Conservation (phyloP, 2,888 invertebrate species). For the Plagodis dolabraria region DNA sequence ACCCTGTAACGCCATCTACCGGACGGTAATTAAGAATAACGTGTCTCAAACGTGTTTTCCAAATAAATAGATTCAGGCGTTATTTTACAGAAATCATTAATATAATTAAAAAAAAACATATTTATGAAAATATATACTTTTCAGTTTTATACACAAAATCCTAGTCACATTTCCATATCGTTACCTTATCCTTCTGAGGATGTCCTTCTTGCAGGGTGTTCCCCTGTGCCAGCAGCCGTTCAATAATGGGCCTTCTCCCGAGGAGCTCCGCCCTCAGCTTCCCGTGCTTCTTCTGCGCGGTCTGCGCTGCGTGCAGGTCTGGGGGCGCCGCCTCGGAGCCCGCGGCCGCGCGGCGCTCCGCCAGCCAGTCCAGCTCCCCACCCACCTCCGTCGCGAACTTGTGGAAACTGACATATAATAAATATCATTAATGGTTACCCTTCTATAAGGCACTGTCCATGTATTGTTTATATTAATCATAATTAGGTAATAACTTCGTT, state of each 20-base stretch:
- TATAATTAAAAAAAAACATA: no score
- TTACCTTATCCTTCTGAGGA: slow-evolving; percentile 91
- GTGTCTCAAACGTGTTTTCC: no score
- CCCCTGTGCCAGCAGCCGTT: slow-evolving; percentile 93
- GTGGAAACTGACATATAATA: slow-evolving; percentile 85
- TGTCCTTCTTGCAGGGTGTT: slow-evolving; percentile 90
- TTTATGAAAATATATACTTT: no score
- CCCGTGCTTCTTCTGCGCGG: slow-evolving; percentile 96
- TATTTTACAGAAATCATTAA: no score
- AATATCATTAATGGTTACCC: no score
- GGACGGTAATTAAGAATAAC: no score
- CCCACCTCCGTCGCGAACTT: slow-evolving; percentile 97
- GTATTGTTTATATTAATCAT: no score
- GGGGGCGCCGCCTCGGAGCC: slow-evolving; percentile 90
- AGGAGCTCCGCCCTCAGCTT: slow-evolving; percentile 95
- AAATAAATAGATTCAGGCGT: no score
- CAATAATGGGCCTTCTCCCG: slow-evolving; percentile 94
- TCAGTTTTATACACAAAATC: no score
- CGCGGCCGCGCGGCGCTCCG: slow-evolving; percentile 93
- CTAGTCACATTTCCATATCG: background rate
- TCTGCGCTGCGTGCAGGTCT: slow-evolving; percentile 96
- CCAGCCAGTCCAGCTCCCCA: slow-evolving; percentile 97
- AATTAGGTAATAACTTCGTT: no score
- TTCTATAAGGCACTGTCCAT: no score
- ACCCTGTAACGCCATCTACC: no score